These are phyloP conservation scores for Triplophysa tibetana DNA, from an alignment of 2,113 vertebrate species.

Conservation along the genomic window DNA sequence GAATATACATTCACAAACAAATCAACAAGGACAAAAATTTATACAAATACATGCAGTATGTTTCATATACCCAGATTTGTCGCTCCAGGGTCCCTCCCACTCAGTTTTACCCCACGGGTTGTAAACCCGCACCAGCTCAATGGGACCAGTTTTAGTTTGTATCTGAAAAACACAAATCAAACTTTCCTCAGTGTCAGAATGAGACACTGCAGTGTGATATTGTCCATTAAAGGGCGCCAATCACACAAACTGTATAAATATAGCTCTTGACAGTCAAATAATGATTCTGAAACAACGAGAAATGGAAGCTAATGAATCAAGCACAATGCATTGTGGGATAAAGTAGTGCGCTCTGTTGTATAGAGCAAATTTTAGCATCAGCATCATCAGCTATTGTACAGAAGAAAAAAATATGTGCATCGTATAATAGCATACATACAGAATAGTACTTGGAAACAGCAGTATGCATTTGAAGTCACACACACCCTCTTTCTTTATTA, in stretches of 20 bases:
- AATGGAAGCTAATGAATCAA: too few species aligned
- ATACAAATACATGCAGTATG: not conserved
- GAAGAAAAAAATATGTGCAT: too few species aligned
- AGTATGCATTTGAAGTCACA: too few species aligned
- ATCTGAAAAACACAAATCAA: slow-evolving; percentile 61
- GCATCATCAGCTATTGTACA: too few species aligned
- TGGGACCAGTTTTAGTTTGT: slow-evolving; percentile 33
- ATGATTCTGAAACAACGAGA: too few species aligned
- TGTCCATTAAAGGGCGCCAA: not conserved
- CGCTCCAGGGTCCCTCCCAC: slow-evolving; percentile 78
- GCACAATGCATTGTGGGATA: too few species aligned
- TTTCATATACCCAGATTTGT: slow-evolving; percentile 49
- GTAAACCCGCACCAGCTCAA: slow-evolving; percentile 69
- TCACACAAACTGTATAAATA: not conserved
- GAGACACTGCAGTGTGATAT: not conserved
- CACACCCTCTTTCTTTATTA: not conserved
- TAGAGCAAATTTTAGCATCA: too few species aligned
- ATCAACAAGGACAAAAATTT: not conserved
- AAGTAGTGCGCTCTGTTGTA: too few species aligned
- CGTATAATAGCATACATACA: too few species aligned
- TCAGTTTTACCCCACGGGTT: slow-evolving; percentile 79
- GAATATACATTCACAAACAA: not conserved
- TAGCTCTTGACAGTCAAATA: too few species aligned
- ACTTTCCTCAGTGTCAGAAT: not conserved
- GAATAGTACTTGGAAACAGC: too few species aligned